These are phyloP conservation scores for Protaetia brevitarsis DNA, from an alignment of 1,140 invertebrate genomes.

Conservation along the genomic window DNA sequence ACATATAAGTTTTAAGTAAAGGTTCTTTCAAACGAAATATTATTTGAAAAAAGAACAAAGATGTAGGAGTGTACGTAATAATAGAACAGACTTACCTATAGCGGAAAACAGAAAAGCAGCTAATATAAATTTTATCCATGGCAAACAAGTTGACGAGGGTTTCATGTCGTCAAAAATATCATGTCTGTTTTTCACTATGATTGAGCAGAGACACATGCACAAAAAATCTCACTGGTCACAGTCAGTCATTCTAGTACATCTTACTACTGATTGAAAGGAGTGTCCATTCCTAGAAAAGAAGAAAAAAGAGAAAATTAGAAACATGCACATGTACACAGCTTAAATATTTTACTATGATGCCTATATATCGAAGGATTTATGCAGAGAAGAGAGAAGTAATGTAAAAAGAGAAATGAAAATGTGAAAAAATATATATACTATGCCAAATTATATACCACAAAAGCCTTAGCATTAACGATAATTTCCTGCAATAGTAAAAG, in stretches of 20 bases:
- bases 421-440: no score
- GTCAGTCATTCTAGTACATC: constrained; percentile 12
- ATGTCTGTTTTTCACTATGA: constrained; percentile 21
- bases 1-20: no score
- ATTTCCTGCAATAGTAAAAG: no score
- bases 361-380: no score
- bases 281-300: constrained; percentile 10
- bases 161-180: constrained; percentile 19
- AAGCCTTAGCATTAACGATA: no score
- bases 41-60: not conserved
- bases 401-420: no score
- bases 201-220: constrained; percentile 11
- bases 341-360: not conserved
- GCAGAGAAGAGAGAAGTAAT: no score
- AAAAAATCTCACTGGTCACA: constrained; percentile 9
- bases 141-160: constrained; percentile 15
- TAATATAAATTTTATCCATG: constrained; percentile 16
- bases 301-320: constrained; percentile 2
- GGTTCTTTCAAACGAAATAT: no score
- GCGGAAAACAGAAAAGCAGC: constrained; percentile 16
- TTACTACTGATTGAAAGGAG: constrained; percentile 11
- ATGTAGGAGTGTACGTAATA: not conserved
- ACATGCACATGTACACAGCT: not conserved
- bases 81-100: constrained; percentile 2
- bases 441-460: no score